Percentiles rank a stretch among this genome's conserved stretches.
These are phyloP conservation scores for Cantharis nigra DNA, from an alignment of 2,888 invertebrate genomes.

Conservation along the genomic window DNA sequence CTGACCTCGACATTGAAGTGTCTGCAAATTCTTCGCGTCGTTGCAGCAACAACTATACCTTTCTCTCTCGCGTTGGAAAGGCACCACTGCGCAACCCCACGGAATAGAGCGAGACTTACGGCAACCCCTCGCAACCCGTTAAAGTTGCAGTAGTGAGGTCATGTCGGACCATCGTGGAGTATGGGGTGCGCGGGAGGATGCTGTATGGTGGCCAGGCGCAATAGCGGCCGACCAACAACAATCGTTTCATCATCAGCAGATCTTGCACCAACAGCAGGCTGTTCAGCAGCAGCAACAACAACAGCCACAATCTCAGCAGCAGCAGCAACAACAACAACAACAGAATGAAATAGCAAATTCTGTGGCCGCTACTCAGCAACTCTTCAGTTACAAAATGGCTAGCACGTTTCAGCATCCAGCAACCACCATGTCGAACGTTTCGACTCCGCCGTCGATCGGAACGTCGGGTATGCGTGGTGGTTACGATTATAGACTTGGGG, in stretches of 20 bases:
- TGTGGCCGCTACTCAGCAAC: conserved; percentile 64
- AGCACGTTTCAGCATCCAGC: conserved; percentile 78
- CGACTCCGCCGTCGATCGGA: conserved; percentile 66
- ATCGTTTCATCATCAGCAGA: conserved; percentile 50
- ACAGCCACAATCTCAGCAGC: conserved; percentile 42
- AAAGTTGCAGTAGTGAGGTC: conserved; percentile 36
- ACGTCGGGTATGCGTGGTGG: conserved; percentile 59
- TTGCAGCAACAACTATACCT: conserved; percentile 18
- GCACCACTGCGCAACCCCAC: conserved; percentile 50
- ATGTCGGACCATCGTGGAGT: conserved; percentile 70
- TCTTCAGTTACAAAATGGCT: conserved; percentile 86
- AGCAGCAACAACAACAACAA: conserved; percentile 54
- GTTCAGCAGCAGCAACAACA: conserved; percentile 52
- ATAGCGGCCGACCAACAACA: conserved; percentile 59
- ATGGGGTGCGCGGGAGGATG: conserved; percentile 67
- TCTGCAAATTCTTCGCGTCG: conserved; percentile 29
- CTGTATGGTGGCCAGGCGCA: conserved; percentile 66
- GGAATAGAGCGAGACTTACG: conserved; percentile 25
- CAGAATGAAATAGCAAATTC: conserved; percentile 61
- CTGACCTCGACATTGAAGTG: conserved; percentile 59
- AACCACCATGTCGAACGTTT: conserved; percentile 67
- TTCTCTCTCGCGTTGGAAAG: conserved; percentile 37
- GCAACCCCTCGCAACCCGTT: conserved; percentile 28
- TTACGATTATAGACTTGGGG: conserved; percentile 76
- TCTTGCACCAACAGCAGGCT: conserved; percentile 57